phyloP scores from a whole-genome alignment of 2,797 vertebrate genomes.

The Octomys mimax region DNA sequence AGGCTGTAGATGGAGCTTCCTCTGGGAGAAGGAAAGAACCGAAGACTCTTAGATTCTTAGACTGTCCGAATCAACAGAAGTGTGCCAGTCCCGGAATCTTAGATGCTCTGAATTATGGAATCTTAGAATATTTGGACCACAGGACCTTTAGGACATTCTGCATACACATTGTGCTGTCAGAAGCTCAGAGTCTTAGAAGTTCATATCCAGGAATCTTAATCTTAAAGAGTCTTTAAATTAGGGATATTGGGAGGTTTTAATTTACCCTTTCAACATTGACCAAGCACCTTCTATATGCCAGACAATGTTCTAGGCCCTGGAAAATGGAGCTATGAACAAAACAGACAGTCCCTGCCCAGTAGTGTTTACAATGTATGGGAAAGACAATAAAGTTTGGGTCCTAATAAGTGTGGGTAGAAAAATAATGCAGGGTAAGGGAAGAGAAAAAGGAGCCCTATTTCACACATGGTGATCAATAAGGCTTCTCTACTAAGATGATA shows the following conservation, averaged over 20 bases:
- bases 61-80: slow-evolving; percentile 6
- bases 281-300: not conserved
- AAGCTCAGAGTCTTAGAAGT: slow-evolving; percentile 14
- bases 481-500: not conserved
- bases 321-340: not conserved
- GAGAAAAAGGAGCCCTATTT: not conserved
- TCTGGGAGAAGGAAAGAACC: slow-evolving; percentile 78
- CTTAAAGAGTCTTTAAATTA: slow-evolving; percentile 3
- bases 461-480: not conserved
- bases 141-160: not conserved
- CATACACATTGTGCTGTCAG: not conserved
- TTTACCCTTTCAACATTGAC: slow-evolving; percentile 4
- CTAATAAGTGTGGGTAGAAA: not conserved
- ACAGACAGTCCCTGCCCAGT: not conserved
- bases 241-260: not conserved
- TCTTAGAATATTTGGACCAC: slow-evolving; percentile 7
- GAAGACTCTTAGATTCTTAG: slow-evolving; percentile 48
- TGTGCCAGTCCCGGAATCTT: slow-evolving; percentile 7
- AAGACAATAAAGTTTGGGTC: not conserved
- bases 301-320: not conserved
- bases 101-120: not conserved
- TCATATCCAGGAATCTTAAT: slow-evolving; percentile 10
- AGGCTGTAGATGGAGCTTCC: slow-evolving; percentile 88
- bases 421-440: not conserved
- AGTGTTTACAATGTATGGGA: not conserved